Evolutionary conservation across 2,797 vertebrate genomes (phyloP), one percentile per base, ranked within the genome.

Genomic region (Discoglossus pictus): DNA sequence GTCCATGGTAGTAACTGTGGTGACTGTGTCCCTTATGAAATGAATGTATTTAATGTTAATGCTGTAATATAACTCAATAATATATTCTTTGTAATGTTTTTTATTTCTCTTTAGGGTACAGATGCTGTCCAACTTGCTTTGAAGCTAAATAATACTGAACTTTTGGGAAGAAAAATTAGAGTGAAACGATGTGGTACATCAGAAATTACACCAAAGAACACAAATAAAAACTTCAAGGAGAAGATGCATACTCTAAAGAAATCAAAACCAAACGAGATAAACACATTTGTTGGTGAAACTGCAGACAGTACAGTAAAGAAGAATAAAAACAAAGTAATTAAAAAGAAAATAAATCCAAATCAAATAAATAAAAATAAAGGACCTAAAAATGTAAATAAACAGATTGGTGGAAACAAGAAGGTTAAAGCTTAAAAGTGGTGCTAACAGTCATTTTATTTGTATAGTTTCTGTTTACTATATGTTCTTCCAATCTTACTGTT

Each of bases 131-230:
- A n/a, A 8, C 46, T 50, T 24, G 46, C 46, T 1, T n/a, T 50
- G 13, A 50, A 50, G 10, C 46, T 50, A 27, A 50, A 50, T 23
- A 50, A 50, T 20, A 25, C 46, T 27, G 21, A 25, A n/a, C 23
- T 50, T 4, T 2, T 25, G 46, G 46, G 46, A 50, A 50, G 46
- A 50, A 50, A 25, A 21, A 13, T 50, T 12, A 21, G 46, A 25
- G 46, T 50, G 1, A 50, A 50, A 27, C 46, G 13, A 2, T 24
- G 46, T 21, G 13, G 24, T 8, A 27, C 46, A 13, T 4, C 27
- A 31, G 46, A 50, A 21, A 8, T 13, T 15, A 13, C 23, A n/a
- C 3, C 4, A 2, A 50, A 50, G 7, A 27, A 23, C 12, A 8
- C 21, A 50, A 27, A 27, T 13, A 50, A 50, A 27, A 1, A n/a